Evolutionary conservation across 2,113 vertebrate genomes (phyloP).

Genomic region (Platysternon megacephalum): DNA sequence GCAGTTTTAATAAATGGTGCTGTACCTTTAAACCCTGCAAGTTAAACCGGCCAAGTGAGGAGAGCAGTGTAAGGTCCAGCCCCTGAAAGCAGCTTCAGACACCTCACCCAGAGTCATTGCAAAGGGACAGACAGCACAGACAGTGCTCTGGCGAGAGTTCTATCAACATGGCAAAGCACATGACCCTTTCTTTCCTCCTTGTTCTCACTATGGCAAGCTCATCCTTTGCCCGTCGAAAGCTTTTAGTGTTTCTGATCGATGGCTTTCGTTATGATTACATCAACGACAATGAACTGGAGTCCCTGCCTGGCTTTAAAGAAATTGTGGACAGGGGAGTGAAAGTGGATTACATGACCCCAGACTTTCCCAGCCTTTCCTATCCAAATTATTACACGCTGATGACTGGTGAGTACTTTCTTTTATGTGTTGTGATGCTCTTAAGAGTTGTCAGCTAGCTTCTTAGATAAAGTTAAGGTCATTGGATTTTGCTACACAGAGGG

Average conservation of each 20-base stretch:
- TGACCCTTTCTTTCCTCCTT: slow-evolving; percentile 51
- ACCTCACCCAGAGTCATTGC: not conserved
- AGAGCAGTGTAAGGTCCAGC: slow-evolving; percentile 51
- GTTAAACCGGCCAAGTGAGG: slow-evolving; percentile 48
- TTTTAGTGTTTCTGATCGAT: slow-evolving; percentile 91
- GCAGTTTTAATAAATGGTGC: slow-evolving; percentile 11
- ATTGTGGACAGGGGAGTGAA: slow-evolving; percentile 89
- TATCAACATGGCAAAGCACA: slow-evolving; percentile 55
- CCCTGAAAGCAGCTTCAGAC: slow-evolving; percentile 37
- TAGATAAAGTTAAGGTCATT: not conserved
- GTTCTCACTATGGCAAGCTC: slow-evolving; percentile 32
- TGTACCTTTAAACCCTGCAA: slow-evolving; percentile 78
- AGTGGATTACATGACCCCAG: slow-evolving; percentile 93
- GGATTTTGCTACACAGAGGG: not conserved
- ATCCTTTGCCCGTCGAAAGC: slow-evolving; percentile 71
- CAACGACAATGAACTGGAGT: slow-evolving; percentile 80
- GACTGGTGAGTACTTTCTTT: slow-evolving; percentile 86
- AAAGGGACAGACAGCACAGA: slow-evolving; percentile 9
- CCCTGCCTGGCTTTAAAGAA: slow-evolving; percentile 85
- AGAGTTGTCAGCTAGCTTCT: not conserved
- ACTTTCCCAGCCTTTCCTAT: slow-evolving; percentile 94
- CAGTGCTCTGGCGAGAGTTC: not conserved
- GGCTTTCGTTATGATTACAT: slow-evolving; percentile 95
- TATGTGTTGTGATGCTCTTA: not conserved
- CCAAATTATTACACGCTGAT: slow-evolving; percentile 96